These are phyloP conservation scores for Neoitamus cyanurus DNA, from an alignment of 2,888 invertebrate genomes.

Conservation along the genomic window DNA sequence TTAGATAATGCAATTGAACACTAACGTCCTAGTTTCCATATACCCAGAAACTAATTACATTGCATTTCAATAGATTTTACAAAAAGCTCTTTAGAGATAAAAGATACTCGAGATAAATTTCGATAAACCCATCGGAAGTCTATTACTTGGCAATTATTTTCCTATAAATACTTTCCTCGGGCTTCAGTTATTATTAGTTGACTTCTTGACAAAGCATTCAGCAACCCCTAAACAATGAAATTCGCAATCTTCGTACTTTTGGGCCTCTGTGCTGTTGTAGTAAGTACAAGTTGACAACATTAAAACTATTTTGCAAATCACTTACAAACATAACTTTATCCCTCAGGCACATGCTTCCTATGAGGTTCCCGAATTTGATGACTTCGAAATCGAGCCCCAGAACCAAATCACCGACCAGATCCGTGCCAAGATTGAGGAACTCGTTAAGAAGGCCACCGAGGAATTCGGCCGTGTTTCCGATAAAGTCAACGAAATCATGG, in stretches of 20 bases:
- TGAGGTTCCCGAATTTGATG: not conserved
- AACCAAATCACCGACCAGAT: conserved; percentile 22
- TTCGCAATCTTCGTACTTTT: conserved; percentile 46
- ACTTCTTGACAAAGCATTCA: not conserved
- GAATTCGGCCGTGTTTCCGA: not conserved
- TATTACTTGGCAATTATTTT: not conserved
- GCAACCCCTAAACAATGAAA: conserved; percentile 45
- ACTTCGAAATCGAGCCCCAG: not conserved
- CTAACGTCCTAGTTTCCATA: not conserved
- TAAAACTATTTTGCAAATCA: not conserved
- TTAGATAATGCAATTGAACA: not conserved
- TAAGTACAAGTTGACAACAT: not conserved
- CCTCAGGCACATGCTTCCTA: conserved; percentile 6
- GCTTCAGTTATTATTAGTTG: not conserved
- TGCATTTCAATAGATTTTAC: not conserved
- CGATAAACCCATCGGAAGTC: not conserved
- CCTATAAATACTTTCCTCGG: not conserved
- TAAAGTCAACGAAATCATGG: not conserved
- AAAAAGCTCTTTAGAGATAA: not conserved
- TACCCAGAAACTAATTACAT: not conserved
- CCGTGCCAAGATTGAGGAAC: not conserved
- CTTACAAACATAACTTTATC: not conserved
- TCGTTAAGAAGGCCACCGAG: not conserved
- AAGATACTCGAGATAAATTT: not conserved
- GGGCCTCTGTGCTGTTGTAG: conserved; percentile 44